Evolutionary conservation across 1,140 invertebrate species (phyloP), one percentile per base, ranked within the genome.

Genomic region (Colletes gigas): DNA sequence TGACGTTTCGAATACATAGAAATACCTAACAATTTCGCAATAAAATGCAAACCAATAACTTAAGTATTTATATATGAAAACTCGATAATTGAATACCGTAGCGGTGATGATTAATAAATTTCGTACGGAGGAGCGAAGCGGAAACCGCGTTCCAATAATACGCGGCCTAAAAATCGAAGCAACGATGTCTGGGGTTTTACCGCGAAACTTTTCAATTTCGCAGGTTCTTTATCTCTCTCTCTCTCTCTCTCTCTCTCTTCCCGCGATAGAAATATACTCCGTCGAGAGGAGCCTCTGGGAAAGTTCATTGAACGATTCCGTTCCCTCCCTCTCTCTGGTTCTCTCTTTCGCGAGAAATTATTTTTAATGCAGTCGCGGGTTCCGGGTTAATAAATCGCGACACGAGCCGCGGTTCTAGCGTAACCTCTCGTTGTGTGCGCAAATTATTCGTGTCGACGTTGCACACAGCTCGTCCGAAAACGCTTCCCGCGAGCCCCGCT

Each of bases 361-460:
- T 57, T 57, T 57, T 17, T 41, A 55, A 15, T 30, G 12, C 7
- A 3, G n/a, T 9, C 21, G 21, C 3, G 14, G 17, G 4, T 52
- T 10, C n/a, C 30, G 14, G 9, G 47, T 74, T 54, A 47, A 65
- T 65, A 54, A 74, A 39, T 65, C 47, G 7, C 47, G 44, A 30
- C 44, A 60, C 1, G 19, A 7, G 30, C 30, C 59, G 8, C 50
- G 10, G 50, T 9, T 60, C 19, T 10, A 21, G 59, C 5, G 59
- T 60, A 30, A 60, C 19, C 10, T 12, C 21, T 30, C 8, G 54
- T 39, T 21, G 50, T 41, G 14, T 7, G 9, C 8, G 60, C 6
- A n/a, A 78, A 72, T 71, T 54, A 78, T 55, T 72, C 6, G 14
- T 19, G 17, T 47, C 1, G 14, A 19, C n/a, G 76, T 41, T 62